phyloP scores from a whole-genome alignment of 2,113 vertebrate species.

The Elachura formosa region DNA sequence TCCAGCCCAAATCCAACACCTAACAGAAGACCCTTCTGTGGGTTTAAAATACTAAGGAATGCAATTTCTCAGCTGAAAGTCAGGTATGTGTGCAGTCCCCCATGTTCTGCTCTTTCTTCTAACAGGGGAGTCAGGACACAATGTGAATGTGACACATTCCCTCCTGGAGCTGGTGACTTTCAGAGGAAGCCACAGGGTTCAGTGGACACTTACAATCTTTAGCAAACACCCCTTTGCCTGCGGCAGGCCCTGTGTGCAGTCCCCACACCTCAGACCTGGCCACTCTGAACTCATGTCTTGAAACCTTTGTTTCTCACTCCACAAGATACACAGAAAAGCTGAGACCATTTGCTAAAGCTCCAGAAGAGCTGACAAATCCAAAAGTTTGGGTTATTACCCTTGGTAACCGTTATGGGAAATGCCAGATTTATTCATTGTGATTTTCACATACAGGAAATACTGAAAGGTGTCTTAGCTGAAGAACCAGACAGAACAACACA shows the following conservation, averaged over 20 bases:
- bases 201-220: not conserved
- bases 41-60: not conserved
- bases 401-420: accelerated
- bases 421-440: not conserved
- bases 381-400: not conserved
- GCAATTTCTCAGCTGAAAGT: accelerated
- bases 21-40: accelerated
- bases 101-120: accelerated
- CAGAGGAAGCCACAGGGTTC: not conserved
- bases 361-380: not conserved
- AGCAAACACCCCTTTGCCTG: accelerated
- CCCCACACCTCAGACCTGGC: accelerated
- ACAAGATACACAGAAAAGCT: not conserved
- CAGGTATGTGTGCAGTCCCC: not conserved
- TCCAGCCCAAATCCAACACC: not conserved
- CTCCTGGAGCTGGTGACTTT: not conserved
- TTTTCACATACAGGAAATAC: not conserved
- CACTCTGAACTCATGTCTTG: accelerated
- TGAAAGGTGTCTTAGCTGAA: not conserved
- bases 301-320: not conserved
- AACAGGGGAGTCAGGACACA: accelerated
- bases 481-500: not conserved
- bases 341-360: accelerated
- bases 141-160: not conserved
- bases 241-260: accelerated